Percentiles rank a stretch among this genome's conserved stretches.
Conservation (phyloP, 2,888 invertebrate species). For the Phaedon cochleariae region DNA sequence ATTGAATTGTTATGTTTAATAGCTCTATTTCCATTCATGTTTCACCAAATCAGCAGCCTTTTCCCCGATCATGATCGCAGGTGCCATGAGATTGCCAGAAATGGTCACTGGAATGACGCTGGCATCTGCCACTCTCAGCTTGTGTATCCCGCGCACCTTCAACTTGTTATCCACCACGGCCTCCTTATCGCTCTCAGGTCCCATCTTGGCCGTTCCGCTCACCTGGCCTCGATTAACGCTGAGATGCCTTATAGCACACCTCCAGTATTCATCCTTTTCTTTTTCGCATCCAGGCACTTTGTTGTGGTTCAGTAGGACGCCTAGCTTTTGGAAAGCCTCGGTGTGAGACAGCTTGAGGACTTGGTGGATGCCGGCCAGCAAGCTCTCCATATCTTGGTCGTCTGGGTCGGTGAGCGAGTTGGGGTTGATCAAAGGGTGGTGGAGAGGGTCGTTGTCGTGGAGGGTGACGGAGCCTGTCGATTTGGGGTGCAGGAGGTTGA, state of each 20-base stretch:
- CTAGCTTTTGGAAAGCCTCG: conserved; percentile 68
- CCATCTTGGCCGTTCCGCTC: conserved; percentile 75
- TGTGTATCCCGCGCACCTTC: conserved; percentile 68
- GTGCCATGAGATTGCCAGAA: conserved; percentile 74
- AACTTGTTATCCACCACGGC: conserved; percentile 73
- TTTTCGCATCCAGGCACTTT: conserved; percentile 64
- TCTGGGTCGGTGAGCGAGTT: conserved; percentile 77
- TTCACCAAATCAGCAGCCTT: conserved; percentile 74
- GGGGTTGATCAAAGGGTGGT: conserved; percentile 79
- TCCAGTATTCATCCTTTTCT: conserved; percentile 74
- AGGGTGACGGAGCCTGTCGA: conserved; percentile 78
- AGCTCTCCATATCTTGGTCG: conserved; percentile 67
- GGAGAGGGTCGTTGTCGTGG: conserved; percentile 76
- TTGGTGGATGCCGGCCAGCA: conserved; percentile 68
- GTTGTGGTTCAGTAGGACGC: conserved; percentile 58
- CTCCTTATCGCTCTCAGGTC: conserved; percentile 67
- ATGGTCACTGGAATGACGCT: conserved; percentile 72
- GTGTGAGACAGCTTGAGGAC: conserved; percentile 68
- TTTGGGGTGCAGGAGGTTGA: conserved; percentile 77
- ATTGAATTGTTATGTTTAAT: too few relatives aligned
- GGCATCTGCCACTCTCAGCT: conserved; percentile 72
- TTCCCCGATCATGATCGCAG: conserved; percentile 76
- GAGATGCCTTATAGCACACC: conserved; percentile 63
- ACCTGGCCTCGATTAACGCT: conserved; percentile 49
- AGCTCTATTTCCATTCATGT: conserved; percentile 54